Evolutionary conservation across 1,140 invertebrate species (phyloP), one percentile per base, ranked within the genome.

Genomic region (Bombus soroeensis): DNA sequence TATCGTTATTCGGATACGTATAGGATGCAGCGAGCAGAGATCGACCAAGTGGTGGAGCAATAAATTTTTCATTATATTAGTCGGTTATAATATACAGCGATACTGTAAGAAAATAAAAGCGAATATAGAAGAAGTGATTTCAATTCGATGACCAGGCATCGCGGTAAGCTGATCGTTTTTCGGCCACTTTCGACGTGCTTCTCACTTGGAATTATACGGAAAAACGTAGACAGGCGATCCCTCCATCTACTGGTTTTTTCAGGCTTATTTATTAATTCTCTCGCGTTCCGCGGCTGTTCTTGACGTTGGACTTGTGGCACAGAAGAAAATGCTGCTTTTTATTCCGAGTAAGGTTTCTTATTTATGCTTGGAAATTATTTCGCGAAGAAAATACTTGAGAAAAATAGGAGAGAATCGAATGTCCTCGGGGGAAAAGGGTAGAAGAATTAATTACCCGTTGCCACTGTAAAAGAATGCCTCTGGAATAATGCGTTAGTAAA

Each of bases 251-350:
- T 66, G 15, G 47, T 22, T 53, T 22, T 8, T 53, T 53, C 47
- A 53, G 18, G 47, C 47, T 66, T 66, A 66, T 66, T 66, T 66
- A 66, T 66, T 34, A 66, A 66, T 66, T 66, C n/a, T 32, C n/a
- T 32, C n/a, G 64, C 64, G 64, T 32, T 6, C n/a, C n/a, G n/a
- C 32, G 15, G 13, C 64, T 66, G 64, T n/a, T 66, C n/a, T 2
- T 66, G 64, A 66, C 64, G 64, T 66, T 66, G n/a, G 28, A 13
- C 59, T n/a, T n/a, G n/a, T 2, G 15, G 64, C 32, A 1, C n/a
- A 18, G 15, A n/a, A 66, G 64, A 66, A 32, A 66, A 66, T 18
- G 64, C 64, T 4, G 64, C n/a, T 66, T 66, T 66, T 66, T 66
- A 18, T 66, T 32, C 12, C n/a, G 64, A 66, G n/a, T 32, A 66